Evolutionary conservation across 2,113 vertebrate species (phyloP).

Genomic region (Oreochromis tanganicae): DNA sequence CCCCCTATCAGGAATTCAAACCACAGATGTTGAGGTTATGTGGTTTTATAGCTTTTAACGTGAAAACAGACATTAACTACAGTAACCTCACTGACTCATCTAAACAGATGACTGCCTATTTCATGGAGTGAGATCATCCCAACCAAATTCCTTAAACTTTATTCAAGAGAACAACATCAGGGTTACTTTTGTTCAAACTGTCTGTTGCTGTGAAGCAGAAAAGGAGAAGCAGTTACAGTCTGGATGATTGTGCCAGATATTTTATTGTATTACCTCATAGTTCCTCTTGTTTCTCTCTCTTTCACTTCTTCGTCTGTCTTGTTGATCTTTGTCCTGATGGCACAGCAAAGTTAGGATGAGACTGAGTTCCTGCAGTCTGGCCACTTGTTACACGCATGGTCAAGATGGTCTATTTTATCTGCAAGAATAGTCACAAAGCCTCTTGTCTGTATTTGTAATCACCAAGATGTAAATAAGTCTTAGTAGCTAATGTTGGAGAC

Average conservation of each 20-base stretch:
- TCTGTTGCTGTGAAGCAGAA: not conserved
- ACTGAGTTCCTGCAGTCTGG: not conserved
- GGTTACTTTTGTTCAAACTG: constrained; percentile 29
- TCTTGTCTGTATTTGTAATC: not conserved
- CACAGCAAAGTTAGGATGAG: not conserved
- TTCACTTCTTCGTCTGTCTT: constrained; percentile 17
- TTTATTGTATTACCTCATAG: constrained; percentile 39
- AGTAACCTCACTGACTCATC: constrained; percentile 32
- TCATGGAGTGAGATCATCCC: not conserved
- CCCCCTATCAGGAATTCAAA: not conserved
- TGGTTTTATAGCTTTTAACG: not conserved
- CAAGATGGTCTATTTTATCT: not conserved
- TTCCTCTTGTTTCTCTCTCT: not conserved
- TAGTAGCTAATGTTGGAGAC: not conserved
- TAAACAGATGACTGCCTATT: not conserved
- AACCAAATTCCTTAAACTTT: not conserved
- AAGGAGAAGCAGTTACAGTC: constrained; percentile 3
- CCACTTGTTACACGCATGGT: not conserved
- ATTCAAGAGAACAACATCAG: not conserved
- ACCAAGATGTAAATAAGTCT: not conserved
- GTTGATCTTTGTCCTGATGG: not conserved
- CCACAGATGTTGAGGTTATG: not conserved
- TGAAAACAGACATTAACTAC: not conserved
- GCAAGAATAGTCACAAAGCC: not conserved
- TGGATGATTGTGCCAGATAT: not conserved